Base-by-base conservation (phyloP, 2,888 invertebrate species). In the Cheilosia vernalis region DNA sequence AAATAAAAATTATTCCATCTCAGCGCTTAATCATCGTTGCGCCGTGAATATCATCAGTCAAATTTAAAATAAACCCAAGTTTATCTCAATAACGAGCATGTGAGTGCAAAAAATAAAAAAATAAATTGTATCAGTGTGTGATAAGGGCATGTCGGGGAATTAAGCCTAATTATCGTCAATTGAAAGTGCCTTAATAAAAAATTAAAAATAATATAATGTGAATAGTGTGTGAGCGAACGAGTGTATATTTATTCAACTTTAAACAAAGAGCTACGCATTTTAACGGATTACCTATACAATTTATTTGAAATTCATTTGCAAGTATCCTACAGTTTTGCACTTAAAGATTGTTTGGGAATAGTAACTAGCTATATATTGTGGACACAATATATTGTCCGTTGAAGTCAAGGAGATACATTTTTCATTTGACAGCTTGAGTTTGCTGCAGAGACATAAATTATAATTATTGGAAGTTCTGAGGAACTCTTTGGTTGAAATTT, bases 121-220 rank as follows among this genome's bases (percentile, higher is more conserved):
- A 24, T 64, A 49, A 27, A 24, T 64, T 63, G 47, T 78, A 47
- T 72, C 53, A 53, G 40, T 64, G 72, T 72, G 72, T 72, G 85
- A 85, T 81, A 85, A 85, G 72, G 67, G 44, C 67, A 55, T 21
- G 55, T 37, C 15, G 55, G 67, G 70, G 67, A 76, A 81, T 85
- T 85, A 77, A 81, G 74, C 55, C 80, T 80, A 74, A 84, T 84
- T 84, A 84, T 61, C 70, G 70, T 70, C 84, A 84, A 84, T 84
- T 84, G 69, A 66, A 55, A 66, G 84, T 84, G 84, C 74, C 84
- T 84, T 80, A 80, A 67, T 27, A 9, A 27, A 47, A 81, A 56
- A 2, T 66, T 27, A 40, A 17, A 67, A 58, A 19, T 63, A 44
- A 56, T 24, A 49, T 17, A 30, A 49, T 33, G 66, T 80, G 47